phyloP scores from a whole-genome alignment of 2,113 vertebrate species.

The Girardinichthys multiradiatus region DNA sequence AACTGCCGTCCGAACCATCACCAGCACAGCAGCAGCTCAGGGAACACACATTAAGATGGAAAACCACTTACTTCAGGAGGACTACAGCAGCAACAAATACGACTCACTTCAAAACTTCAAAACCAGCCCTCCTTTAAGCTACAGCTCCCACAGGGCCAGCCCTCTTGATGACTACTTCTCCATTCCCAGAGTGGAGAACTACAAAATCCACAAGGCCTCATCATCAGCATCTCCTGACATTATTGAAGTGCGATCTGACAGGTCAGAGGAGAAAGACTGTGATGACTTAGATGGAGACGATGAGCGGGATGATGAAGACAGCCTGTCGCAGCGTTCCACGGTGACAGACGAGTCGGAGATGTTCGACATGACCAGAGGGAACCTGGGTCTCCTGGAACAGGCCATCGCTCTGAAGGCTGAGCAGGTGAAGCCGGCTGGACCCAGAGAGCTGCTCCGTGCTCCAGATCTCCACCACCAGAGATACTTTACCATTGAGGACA shows the following conservation, averaged over 20 bases:
- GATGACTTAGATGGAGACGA: slow-evolving; percentile 82
- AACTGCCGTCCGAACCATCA: slow-evolving; percentile 64
- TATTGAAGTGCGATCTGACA: slow-evolving; percentile 89
- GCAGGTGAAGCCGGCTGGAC: slow-evolving; percentile 85
- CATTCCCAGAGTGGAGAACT: slow-evolving; percentile 49
- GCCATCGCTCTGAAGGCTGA: slow-evolving; percentile 96
- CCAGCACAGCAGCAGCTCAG: slow-evolving; percentile 77
- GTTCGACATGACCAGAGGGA: slow-evolving; percentile 95
- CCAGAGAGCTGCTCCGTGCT: slow-evolving; percentile 82
- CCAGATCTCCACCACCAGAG: slow-evolving; percentile 84
- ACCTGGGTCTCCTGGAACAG: slow-evolving; percentile 95
- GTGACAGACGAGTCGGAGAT: slow-evolving; percentile 93
- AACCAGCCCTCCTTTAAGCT: slow-evolving; percentile 59
- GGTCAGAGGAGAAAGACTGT: slow-evolving; percentile 84
- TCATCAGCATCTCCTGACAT: slow-evolving; percentile 81
- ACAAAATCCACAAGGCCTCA: slow-evolving; percentile 58
- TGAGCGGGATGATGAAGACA: slow-evolving; percentile 86
- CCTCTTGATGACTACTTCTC: slow-evolving; percentile 68
- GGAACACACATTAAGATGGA: slow-evolving; percentile 62
- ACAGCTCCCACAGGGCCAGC: slow-evolving; percentile 72
- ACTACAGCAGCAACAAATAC: slow-evolving; percentile 53
- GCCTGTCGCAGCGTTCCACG: slow-evolving; percentile 85
- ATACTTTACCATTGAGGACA: slow-evolving; percentile 87
- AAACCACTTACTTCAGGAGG: slow-evolving; percentile 59
- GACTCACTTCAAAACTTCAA: slow-evolving; percentile 53